A percentile compares a stretch with the other conserved stretches of the same genome.
Conservation (phyloP, 2,113 vertebrate species). For the Anoura caudifer region DNA sequence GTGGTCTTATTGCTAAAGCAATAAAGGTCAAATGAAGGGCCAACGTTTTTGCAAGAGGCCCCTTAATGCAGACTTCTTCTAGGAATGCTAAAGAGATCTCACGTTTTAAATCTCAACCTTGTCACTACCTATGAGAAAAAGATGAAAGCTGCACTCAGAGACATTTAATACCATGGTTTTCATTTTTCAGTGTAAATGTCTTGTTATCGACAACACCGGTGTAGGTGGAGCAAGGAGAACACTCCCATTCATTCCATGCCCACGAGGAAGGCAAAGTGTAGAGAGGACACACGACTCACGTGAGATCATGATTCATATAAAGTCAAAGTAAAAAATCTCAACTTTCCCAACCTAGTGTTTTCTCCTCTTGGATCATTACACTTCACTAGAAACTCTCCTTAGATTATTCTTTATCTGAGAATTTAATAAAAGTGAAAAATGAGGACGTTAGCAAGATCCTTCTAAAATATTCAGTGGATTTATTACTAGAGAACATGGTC, state of each 20-base stretch:
- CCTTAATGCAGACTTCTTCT: neutral
- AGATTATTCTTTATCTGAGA: neutral
- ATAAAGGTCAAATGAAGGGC: neutral
- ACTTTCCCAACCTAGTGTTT: rapidly evolving
- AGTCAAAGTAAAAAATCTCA: neutral
- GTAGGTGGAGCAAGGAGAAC: rapidly evolving
- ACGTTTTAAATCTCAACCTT: neutral
- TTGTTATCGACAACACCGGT: neutral
- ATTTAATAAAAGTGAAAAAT: neutral
- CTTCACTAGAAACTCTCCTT: too few relatives aligned
- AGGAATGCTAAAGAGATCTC: neutral
- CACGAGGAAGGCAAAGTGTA: rapidly evolving
- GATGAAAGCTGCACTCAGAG: rapidly evolving
- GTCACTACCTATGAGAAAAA: neutral
- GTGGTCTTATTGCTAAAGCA: neutral
- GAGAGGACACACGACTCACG: rapidly evolving
- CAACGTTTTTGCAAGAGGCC: neutral
- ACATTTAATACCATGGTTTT: neutral
- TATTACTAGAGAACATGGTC: neutral
- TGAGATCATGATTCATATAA: neutral
- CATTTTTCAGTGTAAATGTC: neutral
- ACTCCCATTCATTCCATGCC: neutral
- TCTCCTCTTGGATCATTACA: neutral
- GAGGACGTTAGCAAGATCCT: neutral
- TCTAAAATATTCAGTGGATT: neutral